phyloP scores from a whole-genome alignment of 2,888 invertebrate species.

The Caenorhabditis wallacei region DNA sequence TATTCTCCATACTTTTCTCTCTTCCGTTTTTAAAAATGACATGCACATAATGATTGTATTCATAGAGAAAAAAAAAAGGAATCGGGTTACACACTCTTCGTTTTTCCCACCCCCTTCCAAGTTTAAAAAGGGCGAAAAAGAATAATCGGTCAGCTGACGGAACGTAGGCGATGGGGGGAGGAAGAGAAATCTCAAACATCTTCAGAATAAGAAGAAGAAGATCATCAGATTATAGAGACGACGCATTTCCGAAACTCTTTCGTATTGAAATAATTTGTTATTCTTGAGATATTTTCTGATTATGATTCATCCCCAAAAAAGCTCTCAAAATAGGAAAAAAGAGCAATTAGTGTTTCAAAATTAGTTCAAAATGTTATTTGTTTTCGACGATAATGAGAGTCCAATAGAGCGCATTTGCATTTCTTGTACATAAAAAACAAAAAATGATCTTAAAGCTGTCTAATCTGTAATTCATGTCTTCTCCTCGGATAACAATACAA shows the following conservation, averaged over 20 bases:
- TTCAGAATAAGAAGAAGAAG: background rate
- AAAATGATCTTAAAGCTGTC: constrained; percentile 3
- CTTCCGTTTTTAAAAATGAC: constrained; percentile 15
- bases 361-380: no score
- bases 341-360: background rate
- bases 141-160: constrained; percentile 1
- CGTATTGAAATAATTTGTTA: constrained; percentile 20
- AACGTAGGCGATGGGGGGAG: background rate
- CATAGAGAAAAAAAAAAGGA: background rate
- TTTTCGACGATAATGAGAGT: no score
- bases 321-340: background rate
- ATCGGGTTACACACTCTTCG: constrained; percentile 8
- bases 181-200: constrained; percentile 8
- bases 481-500: constrained; percentile 45
- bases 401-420: no score
- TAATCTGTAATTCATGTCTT: constrained; percentile 41
- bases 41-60: constrained; percentile 25
- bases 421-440: no score
- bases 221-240: constrained; percentile 4
- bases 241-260: constrained; percentile 23
- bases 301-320: background rate
- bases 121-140: background rate
- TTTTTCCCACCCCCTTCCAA: constrained; percentile 5
- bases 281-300: constrained; percentile 1
- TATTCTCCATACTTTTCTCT: background rate